Evolutionary conservation across 2,113 vertebrate species (phyloP).

Genomic region (Aptenodytes patagonicus): DNA sequence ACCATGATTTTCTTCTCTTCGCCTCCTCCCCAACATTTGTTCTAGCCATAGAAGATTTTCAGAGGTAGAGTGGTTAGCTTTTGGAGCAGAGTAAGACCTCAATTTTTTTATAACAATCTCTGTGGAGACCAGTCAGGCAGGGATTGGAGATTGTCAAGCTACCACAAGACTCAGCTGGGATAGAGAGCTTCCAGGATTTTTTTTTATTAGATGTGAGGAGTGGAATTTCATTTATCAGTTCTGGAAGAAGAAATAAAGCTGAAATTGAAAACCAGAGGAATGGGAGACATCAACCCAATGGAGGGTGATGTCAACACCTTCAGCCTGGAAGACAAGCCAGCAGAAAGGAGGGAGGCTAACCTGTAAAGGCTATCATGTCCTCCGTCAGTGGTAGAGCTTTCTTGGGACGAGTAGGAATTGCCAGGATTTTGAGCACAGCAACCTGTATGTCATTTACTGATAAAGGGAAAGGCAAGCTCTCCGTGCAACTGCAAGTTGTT

Average conservation of each 20-base stretch:
- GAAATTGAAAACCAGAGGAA: neutral
- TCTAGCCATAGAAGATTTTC: neutral
- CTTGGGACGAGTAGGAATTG: neutral
- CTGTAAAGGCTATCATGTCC: neutral
- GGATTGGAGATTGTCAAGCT: neutral
- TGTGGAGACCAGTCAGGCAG: neutral
- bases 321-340: neutral
- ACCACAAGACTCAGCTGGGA: neutral
- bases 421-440: neutral
- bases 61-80: neutral
- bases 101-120: neutral
- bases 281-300: neutral
- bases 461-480: neutral
- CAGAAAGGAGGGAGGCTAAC: neutral
- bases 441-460: neutral
- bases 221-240: neutral
- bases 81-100: neutral
- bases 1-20: neutral
- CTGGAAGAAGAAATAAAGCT: neutral
- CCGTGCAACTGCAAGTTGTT: neutral
- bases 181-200: neutral
- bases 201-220: neutral
- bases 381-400: neutral
- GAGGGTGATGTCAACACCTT: neutral
- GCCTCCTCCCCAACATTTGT: neutral